Evolutionary conservation across 2,888 invertebrate genomes (phyloP), one percentile per base, ranked within the genome.

Genomic region (Clitarchus hookeri): DNA sequence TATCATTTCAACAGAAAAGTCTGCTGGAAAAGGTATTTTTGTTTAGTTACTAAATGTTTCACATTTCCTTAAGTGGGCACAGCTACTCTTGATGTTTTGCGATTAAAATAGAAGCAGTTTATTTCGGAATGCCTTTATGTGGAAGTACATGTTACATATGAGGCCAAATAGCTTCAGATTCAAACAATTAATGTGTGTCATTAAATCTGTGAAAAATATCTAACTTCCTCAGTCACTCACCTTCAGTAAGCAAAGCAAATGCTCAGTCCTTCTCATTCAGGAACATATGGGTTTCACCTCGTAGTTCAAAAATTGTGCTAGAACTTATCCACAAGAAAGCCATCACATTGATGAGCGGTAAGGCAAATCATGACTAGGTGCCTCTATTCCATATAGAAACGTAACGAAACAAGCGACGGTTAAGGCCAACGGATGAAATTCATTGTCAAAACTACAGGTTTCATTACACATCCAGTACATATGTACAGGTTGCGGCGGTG

Each of bases 371-470:
- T 79, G 79, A n/a, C n/a, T n/a, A 79, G 79, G 79, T 79, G 79
- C 79, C 25, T 79, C 79, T 79, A 79, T 79, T 79, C 23, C n/a
- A 11, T 79, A 1, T n/a, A 79, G 13, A 79, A n/a, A 79, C 23
- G 23, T n/a, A n/a, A 79, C 79, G 25, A 79, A 79, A 79, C 79
- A n/a, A n/a, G 13, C 79, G 25, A 79, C 23, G 79, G 79, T n/a
- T 79, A 0, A 79, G 79, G 79, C n/a, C 26, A 79, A 27, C 13
- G 79, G 23, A 6, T 79, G 79, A 79, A 79, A n/a, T n/a, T 79
- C 79, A 79, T n/a, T 79, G 79, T n/a, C 2, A n/a, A n/a, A n/a
- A 79, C 79, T 79, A 79, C 79, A 79, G 25, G 79, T 79, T 79
- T n/a, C 25, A 79, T n/a, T n/a, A 79, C 25, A 13, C 3, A 48